Percentiles rank a stretch among this genome's conserved stretches.
Evolutionary conservation across 2,113 vertebrate species (phyloP).

Genomic region (Lasiurus cinereus): DNA sequence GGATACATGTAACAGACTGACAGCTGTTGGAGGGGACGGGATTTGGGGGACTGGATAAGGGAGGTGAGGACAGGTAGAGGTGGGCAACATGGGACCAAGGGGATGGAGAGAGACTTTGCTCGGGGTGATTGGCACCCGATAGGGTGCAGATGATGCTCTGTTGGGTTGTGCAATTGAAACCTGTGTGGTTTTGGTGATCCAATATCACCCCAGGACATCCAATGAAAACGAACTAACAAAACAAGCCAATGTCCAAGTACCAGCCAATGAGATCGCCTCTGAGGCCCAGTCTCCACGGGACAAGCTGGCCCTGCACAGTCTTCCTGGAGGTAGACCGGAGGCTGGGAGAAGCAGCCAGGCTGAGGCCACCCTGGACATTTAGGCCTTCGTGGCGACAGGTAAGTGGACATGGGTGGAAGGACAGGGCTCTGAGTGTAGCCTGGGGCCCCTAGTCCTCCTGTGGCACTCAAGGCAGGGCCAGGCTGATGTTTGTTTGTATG

Average conservation of each 20-base stretch:
- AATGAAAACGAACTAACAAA: neutral
- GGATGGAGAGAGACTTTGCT: neutral
- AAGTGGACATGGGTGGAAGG: neutral
- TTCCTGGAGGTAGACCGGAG: neutral
- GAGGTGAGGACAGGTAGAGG: neutral
- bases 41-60: neutral
- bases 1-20: neutral
- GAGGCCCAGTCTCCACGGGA: no score
- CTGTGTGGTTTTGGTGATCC: neutral
- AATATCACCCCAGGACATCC: neutral
- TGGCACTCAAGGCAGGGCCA: neutral
- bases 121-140: no score
- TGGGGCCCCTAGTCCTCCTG: accelerated
- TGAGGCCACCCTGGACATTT: neutral
- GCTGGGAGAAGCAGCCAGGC: neutral
- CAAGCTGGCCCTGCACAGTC: neutral
- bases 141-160: neutral
- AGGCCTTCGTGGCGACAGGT: neutral
- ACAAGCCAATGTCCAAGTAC: neutral
- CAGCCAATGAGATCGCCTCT: neutral
- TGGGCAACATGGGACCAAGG: neutral
- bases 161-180: neutral
- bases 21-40: neutral
- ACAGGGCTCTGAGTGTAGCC: no score
- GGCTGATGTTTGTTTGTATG: neutral